phyloP scores from a whole-genome alignment of 2,888 invertebrate genomes.

The Drosophila algonquin region DNA sequence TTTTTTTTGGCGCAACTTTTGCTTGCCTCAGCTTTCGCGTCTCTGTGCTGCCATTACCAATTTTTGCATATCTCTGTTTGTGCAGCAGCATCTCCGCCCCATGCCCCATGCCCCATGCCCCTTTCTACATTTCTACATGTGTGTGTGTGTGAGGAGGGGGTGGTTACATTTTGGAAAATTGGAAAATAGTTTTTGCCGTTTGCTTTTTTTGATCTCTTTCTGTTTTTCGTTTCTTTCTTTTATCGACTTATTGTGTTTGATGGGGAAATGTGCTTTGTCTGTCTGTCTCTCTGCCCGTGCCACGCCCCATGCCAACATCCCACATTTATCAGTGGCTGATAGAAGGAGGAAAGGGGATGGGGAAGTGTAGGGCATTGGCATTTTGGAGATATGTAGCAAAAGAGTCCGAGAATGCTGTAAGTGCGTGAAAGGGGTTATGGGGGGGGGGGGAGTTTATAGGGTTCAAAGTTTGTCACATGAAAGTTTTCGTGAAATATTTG shows the following conservation, averaged over 20 bases:
- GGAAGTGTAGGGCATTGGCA: conserved; percentile 13
- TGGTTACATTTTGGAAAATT: conserved; percentile 63
- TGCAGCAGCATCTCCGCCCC: conserved; percentile 45
- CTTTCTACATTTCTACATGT: conserved; percentile 9
- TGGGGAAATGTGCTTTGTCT: conserved; percentile 62
- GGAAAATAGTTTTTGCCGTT: conserved; percentile 67
- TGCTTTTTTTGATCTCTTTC: conserved; percentile 35
- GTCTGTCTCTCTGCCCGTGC: conserved; percentile 24
- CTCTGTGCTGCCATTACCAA: conserved; percentile 63
- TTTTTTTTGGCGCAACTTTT: conserved; percentile 56
- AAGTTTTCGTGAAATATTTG: conserved; percentile 6
- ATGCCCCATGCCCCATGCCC: background rate
- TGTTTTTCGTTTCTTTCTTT: conserved; percentile 46
- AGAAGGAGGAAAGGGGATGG: background rate
- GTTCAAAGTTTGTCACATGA: conserved; percentile 24
- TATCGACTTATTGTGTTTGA: conserved; percentile 71
- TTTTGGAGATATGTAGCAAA: conserved; percentile 31
- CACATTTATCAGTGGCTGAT: conserved; percentile 13
- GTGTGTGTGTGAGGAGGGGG: conserved; percentile 24
- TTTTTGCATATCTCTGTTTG: conserved; percentile 65
- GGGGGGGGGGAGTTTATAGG: background rate
- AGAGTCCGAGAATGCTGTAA: conserved; percentile 11
- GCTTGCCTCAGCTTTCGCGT: conserved; percentile 60
- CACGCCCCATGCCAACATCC: conserved; percentile 14
- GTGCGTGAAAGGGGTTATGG: conserved; percentile 13